phyloP scores from a whole-genome alignment of 1,140 invertebrate species.

The Colletes gigas region DNA sequence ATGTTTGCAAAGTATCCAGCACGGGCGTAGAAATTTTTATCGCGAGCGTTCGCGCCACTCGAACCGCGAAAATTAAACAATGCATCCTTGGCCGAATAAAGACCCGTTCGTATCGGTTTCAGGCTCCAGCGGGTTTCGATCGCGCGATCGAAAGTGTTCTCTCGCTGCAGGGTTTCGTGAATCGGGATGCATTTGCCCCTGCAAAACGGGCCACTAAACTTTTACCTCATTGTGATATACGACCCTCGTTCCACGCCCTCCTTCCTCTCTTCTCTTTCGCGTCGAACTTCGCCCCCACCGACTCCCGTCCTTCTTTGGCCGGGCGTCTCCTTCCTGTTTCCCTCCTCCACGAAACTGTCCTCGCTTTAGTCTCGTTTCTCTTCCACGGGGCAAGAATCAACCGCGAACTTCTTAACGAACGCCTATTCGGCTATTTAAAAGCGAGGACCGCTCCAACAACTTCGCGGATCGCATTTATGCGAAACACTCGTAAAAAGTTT shows the following conservation, averaged over 20 bases:
- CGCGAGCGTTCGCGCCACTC: background rate
- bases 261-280: background rate
- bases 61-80: background rate
- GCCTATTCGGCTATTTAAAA: too few species aligned
- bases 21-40: background rate
- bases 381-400: too few species aligned
- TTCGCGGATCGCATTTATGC: too few species aligned
- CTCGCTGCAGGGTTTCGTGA: background rate
- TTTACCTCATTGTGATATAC: slow-evolving; percentile 32
- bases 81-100: background rate
- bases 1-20: background rate
- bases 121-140: background rate
- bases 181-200: slow-evolving; percentile 12
- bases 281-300: background rate
- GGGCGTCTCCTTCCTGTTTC: background rate
- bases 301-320: background rate
- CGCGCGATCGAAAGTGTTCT: slow-evolving; percentile 22
- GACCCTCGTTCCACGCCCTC: background rate
- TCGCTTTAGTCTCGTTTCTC: background rate
- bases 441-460: too few species aligned
- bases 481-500: too few species aligned
- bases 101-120: slow-evolving; percentile 9
- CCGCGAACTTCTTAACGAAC: too few species aligned
- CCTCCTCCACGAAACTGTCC: background rate
- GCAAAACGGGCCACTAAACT: slow-evolving; percentile 25